Evolutionary conservation across 2,888 invertebrate species (phyloP), one percentile per base, ranked within the genome.

Genomic region (Sepioteuthis lessoniana): DNA sequence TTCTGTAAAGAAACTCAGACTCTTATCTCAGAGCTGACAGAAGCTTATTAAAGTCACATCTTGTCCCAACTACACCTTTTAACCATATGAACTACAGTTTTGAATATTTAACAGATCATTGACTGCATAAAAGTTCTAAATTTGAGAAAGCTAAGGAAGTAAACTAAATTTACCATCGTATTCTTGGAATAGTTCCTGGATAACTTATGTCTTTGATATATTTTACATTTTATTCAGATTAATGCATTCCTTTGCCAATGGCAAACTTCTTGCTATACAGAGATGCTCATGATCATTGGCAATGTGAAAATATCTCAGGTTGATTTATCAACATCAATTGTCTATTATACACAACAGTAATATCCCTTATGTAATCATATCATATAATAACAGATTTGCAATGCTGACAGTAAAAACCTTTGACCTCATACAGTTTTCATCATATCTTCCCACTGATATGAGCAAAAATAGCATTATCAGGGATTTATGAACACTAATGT

Each of bases 291-390:
- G 19, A 13, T 76, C n/a, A 76, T n/a, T 35, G 31, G 10, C 60
- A 60, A 7, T 31, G 76, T 76, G 76, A 10, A n/a, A 76, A 76
- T 76, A 35, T 76, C 76, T 76, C 35, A 35, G n/a, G 76, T 76
- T 76, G n/a, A 76, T 76, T 76, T n/a, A 76, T 76, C n/a, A n/a
- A 76, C 35, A 76, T 76, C 76, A 76, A 76, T 76, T 76, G n/a
- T n/a, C 76, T 76, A n/a, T n/a, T 76, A 76, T 76, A n/a, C n/a
- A 35, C n/a, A 76, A 25, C 28, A 60, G 13, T n/a, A n/a, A 76
- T 76, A 76, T 76, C 76, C 76, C n/a, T 76, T 35, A 35, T n/a
- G n/a, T 35, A 76, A 76, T 55, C 25, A 55, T 76, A 76, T 76
- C 16, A 19, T 10, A 16, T 10, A 16, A n/a, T n/a, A 35, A 35